Evolutionary conservation across 37 sponge, comb jelly and placozoan genomes (phyloP).

Genomic region (Theonella swinhoei): DNA sequence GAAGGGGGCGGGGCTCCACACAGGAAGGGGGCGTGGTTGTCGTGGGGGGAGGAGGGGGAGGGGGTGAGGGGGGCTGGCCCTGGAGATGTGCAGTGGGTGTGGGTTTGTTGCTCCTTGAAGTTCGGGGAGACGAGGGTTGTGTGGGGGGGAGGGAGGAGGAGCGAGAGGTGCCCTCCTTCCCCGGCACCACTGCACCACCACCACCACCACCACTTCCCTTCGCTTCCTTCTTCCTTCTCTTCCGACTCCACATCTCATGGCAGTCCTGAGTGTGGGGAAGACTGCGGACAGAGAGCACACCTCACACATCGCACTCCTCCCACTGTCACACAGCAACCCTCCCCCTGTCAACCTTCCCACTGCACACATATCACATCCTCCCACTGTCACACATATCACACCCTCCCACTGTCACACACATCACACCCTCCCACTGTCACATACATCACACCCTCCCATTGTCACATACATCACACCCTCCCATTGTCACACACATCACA

Average conservation of each 20-base stretch:
- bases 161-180: neutral
- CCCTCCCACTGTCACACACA: neutral
- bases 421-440: too few relatives aligned
- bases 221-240: conserved; percentile 70
- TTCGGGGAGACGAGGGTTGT: neutral
- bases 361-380: neutral
- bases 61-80: neutral
- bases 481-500: neutral
- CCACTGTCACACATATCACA: neutral
- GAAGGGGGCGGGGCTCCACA: neutral
- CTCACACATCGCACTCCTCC: too few relatives aligned
- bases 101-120: neutral
- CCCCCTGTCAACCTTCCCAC: too few relatives aligned
- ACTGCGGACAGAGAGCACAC: conserved; percentile 35
- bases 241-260: conserved; percentile 96
- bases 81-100: neutral
- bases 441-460: neutral
- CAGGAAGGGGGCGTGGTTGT: neutral
- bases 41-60: neutral
- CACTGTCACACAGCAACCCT: neutral
- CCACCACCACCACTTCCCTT: neutral
- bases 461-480: neutral
- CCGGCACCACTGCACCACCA: neutral
- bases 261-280: conserved; percentile 94
- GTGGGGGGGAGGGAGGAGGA: neutral